Conservation (phyloP, 2,113 vertebrate species). For the Anolis sagrei region DNA sequence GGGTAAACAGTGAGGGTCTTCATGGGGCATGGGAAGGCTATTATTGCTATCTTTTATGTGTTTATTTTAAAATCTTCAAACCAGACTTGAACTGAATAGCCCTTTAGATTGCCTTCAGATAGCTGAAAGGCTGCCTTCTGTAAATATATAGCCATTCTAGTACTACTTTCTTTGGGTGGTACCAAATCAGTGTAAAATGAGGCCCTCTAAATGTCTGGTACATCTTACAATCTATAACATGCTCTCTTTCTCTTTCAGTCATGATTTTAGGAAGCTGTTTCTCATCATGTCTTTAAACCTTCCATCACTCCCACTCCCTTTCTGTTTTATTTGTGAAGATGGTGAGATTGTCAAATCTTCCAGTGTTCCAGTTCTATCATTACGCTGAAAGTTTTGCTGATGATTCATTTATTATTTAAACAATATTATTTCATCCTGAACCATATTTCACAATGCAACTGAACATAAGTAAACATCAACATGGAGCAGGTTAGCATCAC, state of each 20-base stretch:
- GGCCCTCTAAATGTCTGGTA: not conserved
- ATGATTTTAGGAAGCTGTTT: not conserved
- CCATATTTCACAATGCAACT: fast-evolving
- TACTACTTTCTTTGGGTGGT: not conserved
- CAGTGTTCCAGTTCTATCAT: not conserved
- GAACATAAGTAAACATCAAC: conserved; percentile 17
- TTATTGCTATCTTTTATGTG: not conserved
- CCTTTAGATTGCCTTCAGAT: not conserved
- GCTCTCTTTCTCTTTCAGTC: not conserved
- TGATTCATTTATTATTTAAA: conserved; percentile 11
- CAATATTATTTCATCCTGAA: not conserved
- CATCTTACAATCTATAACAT: too few relatives aligned
- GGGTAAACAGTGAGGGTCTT: too few relatives aligned
- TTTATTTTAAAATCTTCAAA: not conserved
- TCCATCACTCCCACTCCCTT: not conserved
- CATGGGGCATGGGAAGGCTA: too few relatives aligned
- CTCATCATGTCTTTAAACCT: conserved; percentile 12
- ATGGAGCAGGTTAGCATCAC: not conserved
- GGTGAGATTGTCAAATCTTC: not conserved
- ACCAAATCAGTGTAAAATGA: not conserved
- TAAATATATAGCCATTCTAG: not conserved
- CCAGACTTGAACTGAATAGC: too few relatives aligned
- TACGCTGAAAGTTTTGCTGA: conserved; percentile 7
- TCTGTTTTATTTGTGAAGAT: not conserved
- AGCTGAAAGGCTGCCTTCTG: not conserved